Conservation (phyloP, 2,888 invertebrate species). For the Timema cristinae region DNA sequence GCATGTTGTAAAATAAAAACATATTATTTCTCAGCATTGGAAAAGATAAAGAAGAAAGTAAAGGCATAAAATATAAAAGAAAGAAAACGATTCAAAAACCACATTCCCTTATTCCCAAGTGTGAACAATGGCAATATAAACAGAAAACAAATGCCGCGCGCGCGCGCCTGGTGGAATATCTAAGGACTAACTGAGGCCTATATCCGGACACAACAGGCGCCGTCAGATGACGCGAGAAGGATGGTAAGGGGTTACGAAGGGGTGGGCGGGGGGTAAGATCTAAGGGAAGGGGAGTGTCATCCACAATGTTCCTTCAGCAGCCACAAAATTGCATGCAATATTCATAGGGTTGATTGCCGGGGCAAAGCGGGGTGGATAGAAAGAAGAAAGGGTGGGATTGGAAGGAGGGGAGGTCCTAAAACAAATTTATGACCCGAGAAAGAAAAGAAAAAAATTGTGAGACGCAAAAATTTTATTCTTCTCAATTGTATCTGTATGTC, state of each 20-base stretch:
- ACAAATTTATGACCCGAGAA: constrained; percentile 14
- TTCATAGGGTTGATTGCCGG: constrained; percentile 25
- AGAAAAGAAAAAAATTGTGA: too few species aligned
- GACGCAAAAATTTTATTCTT: too few species aligned
- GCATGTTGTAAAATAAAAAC: too few species aligned
- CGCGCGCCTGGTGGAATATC: too few species aligned
- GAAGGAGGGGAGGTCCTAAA: background rate
- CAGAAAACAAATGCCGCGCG: background rate
- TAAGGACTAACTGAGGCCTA: too few species aligned
- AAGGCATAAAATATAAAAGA: too few species aligned
- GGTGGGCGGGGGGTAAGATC: background rate
- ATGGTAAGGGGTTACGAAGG: background rate
- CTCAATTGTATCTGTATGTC: too few species aligned
- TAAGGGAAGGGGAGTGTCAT: constrained; percentile 16
- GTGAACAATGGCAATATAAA: background rate
- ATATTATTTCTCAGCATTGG: too few species aligned
- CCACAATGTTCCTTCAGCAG: constrained; percentile 20
- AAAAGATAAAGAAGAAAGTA: too few species aligned
- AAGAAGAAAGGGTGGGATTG: constrained; percentile 4
- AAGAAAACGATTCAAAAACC: too few species aligned
- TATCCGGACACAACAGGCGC: too few species aligned
- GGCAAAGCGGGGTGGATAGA: background rate
- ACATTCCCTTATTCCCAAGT: background rate
- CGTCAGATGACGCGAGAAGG: background rate
- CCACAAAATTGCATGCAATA: constrained; percentile 27